These are phyloP conservation scores for Chlorodrepanis virens DNA, from an alignment of 2,113 vertebrate species.

Conservation along the genomic window DNA sequence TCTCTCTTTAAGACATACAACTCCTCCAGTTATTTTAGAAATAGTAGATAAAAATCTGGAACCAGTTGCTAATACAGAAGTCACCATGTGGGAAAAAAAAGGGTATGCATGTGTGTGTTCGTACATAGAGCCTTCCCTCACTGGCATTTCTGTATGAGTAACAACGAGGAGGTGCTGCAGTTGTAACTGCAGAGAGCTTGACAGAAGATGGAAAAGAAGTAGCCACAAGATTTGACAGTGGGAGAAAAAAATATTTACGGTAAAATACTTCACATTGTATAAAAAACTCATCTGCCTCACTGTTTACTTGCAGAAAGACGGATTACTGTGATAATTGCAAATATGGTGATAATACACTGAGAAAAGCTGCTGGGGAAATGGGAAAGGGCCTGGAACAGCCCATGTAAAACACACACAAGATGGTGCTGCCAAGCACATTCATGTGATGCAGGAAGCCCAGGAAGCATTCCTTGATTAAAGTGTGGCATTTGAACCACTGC, in stretches of 20 bases:
- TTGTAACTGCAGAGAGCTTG: background rate
- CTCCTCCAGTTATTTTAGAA: background rate
- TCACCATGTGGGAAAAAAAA: background rate
- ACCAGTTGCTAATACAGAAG: background rate
- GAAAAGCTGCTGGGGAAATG: background rate
- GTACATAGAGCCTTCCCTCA: background rate
- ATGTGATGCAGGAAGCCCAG: background rate
- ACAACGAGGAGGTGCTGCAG: fast-evolving
- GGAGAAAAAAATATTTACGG: constrained; percentile 23
- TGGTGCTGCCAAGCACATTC: background rate
- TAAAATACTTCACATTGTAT: constrained; percentile 51
- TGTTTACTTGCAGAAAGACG: background rate
- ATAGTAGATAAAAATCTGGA: background rate
- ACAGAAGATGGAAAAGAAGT: background rate
- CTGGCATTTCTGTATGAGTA: background rate
- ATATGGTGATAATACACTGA: background rate
- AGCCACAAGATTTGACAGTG: background rate
- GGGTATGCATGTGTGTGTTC: background rate
- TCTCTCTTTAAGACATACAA: background rate
- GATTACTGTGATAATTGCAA: background rate
- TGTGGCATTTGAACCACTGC: background rate
- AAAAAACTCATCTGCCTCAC: background rate
- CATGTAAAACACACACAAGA: background rate
- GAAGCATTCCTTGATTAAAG: background rate
- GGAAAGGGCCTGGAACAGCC: background rate